phyloP scores from a whole-genome alignment of 2,888 invertebrate genomes.

The Stenichneumon culpator region DNA sequence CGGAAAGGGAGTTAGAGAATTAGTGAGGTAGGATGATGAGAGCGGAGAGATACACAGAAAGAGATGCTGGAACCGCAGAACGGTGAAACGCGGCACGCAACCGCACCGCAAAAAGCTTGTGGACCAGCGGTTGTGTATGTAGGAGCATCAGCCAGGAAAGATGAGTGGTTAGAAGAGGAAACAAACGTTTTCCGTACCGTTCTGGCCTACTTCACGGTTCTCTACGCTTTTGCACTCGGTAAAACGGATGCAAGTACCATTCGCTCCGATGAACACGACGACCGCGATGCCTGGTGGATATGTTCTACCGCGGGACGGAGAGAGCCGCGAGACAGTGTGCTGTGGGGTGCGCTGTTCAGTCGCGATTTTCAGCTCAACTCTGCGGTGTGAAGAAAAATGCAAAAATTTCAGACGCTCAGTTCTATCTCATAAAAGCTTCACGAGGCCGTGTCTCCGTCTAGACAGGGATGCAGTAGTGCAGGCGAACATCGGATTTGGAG shows the following conservation, averaged over 20 bases:
- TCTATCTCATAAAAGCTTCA: not conserved
- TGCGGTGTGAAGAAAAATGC: not conserved
- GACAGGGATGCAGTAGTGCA: not conserved
- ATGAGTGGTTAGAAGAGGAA: conserved; percentile 61
- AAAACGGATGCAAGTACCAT: conserved; percentile 18
- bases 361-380: not conserved
- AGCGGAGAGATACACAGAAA: conserved; percentile 4
- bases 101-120: conserved; percentile 38
- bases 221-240: conserved; percentile 12
- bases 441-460: not conserved
- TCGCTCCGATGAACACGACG: conserved; percentile 46
- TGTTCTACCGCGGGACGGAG: not conserved
- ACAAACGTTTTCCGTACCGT: conserved; percentile 56
- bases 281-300: not conserved
- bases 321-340: not conserved
- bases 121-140: conserved; percentile 8
- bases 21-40: conserved; percentile 25
- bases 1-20: conserved; percentile 11
- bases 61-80: conserved; percentile 46
- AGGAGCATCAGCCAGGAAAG: conserved; percentile 50
- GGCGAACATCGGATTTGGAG: not conserved
- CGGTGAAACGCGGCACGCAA: conserved; percentile 28
- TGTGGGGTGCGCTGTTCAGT: not conserved
- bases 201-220: conserved; percentile 18
- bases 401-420: not conserved